phyloP scores from a whole-genome alignment of 2,113 vertebrate genomes.

The Onychostruthus taczanowskii region DNA sequence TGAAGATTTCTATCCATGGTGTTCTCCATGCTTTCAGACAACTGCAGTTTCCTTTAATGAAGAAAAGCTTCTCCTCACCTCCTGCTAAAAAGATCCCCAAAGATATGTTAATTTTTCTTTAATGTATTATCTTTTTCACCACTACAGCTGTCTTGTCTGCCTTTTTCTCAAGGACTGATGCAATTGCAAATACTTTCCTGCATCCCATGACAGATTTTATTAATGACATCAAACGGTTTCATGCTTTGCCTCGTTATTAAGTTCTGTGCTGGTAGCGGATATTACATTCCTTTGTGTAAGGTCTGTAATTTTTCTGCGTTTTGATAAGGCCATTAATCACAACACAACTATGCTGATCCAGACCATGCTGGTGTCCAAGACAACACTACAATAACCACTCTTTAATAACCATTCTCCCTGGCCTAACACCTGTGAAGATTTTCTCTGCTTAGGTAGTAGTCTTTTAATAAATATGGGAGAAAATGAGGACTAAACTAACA shows the following conservation, averaged over 20 bases:
- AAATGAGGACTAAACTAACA: neutral
- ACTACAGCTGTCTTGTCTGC: neutral
- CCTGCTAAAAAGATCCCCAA: neutral
- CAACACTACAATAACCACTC: neutral
- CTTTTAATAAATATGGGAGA: neutral
- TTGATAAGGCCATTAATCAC: conserved; percentile 34
- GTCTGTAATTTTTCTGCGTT: neutral
- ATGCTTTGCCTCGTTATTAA: conserved; percentile 20
- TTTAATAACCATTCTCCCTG: neutral
- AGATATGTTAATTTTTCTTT: conserved; percentile 30
- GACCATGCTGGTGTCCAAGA: neutral
- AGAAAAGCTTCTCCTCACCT: neutral
- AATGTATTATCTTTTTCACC: conserved; percentile 4
- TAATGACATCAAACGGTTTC: conserved; percentile 11
- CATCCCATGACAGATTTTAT: conserved; percentile 2
- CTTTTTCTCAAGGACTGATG: conserved; percentile 5
- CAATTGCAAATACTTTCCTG: neutral
- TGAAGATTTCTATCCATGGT: neutral
- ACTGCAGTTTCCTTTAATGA: neutral
- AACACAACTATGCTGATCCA: neutral
- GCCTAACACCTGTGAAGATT: neutral
- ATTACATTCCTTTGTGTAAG: conserved; percentile 27
- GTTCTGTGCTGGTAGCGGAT: neutral
- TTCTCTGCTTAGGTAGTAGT: neutral
- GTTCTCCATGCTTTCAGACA: neutral